Percentiles rank a stretch among this genome's conserved stretches.
Conservation (phyloP, 1,140 invertebrate genomes). For the Drosophila setifemur region DNA sequence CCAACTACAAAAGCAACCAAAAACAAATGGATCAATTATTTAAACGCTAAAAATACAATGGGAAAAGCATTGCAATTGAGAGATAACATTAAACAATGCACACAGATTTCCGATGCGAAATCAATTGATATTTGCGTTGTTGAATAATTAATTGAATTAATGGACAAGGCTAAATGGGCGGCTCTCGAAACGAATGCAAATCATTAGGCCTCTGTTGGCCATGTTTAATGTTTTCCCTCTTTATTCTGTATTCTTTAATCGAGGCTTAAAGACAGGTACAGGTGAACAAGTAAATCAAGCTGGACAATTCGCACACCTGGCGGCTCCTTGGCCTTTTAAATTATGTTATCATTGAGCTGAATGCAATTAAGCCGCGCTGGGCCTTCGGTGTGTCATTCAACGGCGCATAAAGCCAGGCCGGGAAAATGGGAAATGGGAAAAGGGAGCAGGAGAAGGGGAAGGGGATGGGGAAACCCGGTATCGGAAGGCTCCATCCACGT, state of each 20-base stretch:
- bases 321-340: slow-evolving; percentile 61
- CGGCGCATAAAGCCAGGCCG: slow-evolving; percentile 57
- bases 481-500: slow-evolving; percentile 66
- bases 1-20: not conserved
- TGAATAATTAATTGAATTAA: slow-evolving; percentile 39
- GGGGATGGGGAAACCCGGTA: too few species aligned
- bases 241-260: too few species aligned
- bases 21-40: slow-evolving; percentile 37
- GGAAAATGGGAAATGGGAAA: too few species aligned
- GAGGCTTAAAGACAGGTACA: not conserved
- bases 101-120: slow-evolving; percentile 16
- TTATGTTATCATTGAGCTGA: slow-evolving; percentile 78
- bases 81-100: slow-evolving; percentile 42
- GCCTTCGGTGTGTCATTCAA: slow-evolving; percentile 77
- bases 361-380: slow-evolving; percentile 75
- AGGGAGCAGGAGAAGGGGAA: too few species aligned
- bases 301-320: slow-evolving; percentile 29
- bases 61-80: slow-evolving; percentile 7
- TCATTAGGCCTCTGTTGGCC: too few species aligned
- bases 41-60: slow-evolving; percentile 28
- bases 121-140: slow-evolving; percentile 35
- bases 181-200: not conserved
- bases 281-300: slow-evolving; percentile 74
- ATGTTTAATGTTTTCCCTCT: too few species aligned
- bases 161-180: not conserved